Evolutionary conservation across 2,113 vertebrate species (phyloP), one percentile per base, ranked within the genome.

Genomic region (Microcebus murinus): DNA sequence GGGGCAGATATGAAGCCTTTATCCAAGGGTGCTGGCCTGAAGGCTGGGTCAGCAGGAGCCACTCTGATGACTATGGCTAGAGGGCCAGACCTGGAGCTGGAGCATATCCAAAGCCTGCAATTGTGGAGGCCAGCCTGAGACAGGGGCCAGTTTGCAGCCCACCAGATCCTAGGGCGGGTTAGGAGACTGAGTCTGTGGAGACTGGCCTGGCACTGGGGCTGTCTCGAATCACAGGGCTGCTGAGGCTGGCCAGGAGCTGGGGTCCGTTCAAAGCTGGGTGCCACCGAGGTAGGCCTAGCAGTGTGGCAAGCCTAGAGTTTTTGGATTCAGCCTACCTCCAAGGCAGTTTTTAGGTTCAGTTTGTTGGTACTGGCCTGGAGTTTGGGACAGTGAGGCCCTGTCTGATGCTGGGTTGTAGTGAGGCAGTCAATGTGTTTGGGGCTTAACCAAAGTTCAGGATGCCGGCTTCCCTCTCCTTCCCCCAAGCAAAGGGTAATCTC

Each of bases 261-360:
- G 65, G 14, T 3, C 65, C 14, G 15, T n/a, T n/a, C 31, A n/a
- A 18, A 68, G 34, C 17, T 20, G 36, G n/a, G 68, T 20, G 17
- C 20, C n/a, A 21, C 18, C 50, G 13, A 11, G 14, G 15, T 42
- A 61, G 31, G 29, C 27, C 14, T n/a, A 13, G 2, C 6, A 8
- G 1, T 50, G 55, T 2, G 8, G 2, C 1, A 27, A 7, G 8
- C 3, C 29, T 36, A 7, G 57, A 65, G 13, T 25, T 23, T 73
- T n/a, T 45, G 20, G 12, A 31, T 39, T 21, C 36, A 52, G 10
- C 8, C 25, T 34, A 12, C 29, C 8, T 8, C 50, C 17, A 15
- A 8, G 23, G 36, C 36, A 21, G 17, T 11, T 36, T 14, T 27
- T 4, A 13, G 11, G 27, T 8, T 25, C 15, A 39, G 52, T 29